Percentiles rank a stretch among this genome's conserved stretches.
Conservation (phyloP, 2,113 vertebrate genomes). For the Uropsilus gracilis region DNA sequence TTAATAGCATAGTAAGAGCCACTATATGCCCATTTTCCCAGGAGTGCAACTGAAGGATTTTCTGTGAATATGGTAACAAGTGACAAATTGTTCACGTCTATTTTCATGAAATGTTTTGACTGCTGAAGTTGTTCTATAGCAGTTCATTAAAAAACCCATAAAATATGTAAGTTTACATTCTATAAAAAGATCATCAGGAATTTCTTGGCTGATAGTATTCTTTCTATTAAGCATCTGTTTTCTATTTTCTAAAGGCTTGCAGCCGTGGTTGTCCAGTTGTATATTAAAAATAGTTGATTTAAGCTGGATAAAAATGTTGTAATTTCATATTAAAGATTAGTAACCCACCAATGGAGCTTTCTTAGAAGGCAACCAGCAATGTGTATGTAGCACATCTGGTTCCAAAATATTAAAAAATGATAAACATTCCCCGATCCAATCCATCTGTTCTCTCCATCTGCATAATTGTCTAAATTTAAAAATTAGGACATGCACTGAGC, state of each 20-base stretch:
- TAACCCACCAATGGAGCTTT: slow-evolving; percentile 84
- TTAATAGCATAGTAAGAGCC: slow-evolving; percentile 79
- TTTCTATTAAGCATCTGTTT: slow-evolving; percentile 88
- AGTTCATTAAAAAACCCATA: slow-evolving; percentile 89
- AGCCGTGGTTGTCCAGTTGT: slow-evolving; percentile 84
- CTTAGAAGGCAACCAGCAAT: slow-evolving; percentile 82
- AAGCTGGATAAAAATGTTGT: slow-evolving; percentile 85
- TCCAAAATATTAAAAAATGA: slow-evolving; percentile 88
- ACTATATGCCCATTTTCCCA: slow-evolving; percentile 81
- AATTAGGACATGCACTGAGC: slow-evolving; percentile 73
- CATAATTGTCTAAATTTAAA: slow-evolving; percentile 83
- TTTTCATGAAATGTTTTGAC: slow-evolving; percentile 89
- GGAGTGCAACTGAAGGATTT: slow-evolving; percentile 75
- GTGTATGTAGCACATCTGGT: slow-evolving; percentile 86
- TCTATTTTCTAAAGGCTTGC: slow-evolving; percentile 84
- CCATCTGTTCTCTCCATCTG: slow-evolving; percentile 86
- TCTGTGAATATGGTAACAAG: slow-evolving; percentile 83
- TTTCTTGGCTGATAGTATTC: slow-evolving; percentile 84
- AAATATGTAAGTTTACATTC: slow-evolving; percentile 90
- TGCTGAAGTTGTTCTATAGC: slow-evolving; percentile 86
- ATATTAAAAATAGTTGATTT: slow-evolving; percentile 86
- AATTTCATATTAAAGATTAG: slow-evolving; percentile 87
- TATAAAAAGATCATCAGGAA: slow-evolving; percentile 88
- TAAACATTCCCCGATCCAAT: slow-evolving; percentile 86
- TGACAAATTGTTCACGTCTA: slow-evolving; percentile 84